A percentile compares a stretch with the other conserved stretches of the same genome.
Conservation (phyloP, 2,113 vertebrate species). For the Miniopterus natalensis region DNA sequence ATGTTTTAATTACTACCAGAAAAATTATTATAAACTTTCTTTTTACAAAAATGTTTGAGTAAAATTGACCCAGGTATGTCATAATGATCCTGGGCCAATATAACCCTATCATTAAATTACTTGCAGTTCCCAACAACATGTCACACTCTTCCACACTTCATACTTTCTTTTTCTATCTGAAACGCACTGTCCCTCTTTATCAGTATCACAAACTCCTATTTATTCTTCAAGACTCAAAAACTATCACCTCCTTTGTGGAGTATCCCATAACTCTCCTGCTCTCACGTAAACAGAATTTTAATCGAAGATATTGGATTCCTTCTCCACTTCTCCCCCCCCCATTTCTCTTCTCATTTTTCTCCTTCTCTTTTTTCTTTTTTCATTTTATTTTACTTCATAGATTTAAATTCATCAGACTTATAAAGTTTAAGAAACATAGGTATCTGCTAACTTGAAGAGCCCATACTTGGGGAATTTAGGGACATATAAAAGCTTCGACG, state of each 20-base stretch:
- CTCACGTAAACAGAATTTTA: neutral
- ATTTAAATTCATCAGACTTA: neutral
- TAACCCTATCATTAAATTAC: neutral
- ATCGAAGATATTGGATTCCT: neutral
- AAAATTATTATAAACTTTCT: neutral
- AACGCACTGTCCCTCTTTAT: neutral
- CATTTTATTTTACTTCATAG: neutral
- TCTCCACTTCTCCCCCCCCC: neutral
- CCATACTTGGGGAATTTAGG: neutral
- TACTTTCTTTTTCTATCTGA: neutral
- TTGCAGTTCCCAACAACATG: neutral
- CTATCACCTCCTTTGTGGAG: neutral
- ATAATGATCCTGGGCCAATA: neutral
- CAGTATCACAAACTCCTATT: neutral
- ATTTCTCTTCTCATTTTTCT: neutral
- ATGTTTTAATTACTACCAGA: neutral
- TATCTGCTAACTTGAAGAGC: neutral
- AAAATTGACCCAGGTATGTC: neutral
- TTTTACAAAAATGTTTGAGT: neutral
- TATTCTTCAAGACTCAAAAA: neutral
- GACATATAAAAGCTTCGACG: neutral
- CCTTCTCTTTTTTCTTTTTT: neutral
- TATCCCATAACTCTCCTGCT: neutral
- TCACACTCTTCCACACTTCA: neutral
- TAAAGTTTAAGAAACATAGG: neutral